Conservation (phyloP, 2,113 vertebrate genomes). For the Tachycineta bicolor region DNA sequence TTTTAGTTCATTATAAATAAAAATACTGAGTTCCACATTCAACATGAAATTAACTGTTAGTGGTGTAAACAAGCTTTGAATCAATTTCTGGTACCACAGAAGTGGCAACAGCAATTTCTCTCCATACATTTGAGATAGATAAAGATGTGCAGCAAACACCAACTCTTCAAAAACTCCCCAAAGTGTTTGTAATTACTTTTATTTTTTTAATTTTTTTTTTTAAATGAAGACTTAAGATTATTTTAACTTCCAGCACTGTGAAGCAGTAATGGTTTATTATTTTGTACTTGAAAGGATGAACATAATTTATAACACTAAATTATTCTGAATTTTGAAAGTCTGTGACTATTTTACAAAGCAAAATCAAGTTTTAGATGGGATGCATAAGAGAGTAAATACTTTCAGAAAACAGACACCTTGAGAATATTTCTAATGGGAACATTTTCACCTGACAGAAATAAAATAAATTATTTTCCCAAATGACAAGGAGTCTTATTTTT, state of each 20-base stretch:
- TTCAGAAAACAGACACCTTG: background rate
- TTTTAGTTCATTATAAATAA: slow-evolving; percentile 10
- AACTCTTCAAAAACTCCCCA: background rate
- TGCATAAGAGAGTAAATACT: background rate
- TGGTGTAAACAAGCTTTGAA: slow-evolving; percentile 16
- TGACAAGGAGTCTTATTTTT: background rate
- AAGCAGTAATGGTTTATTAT: slow-evolving; percentile 57
- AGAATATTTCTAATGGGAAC: background rate
- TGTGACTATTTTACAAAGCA: slow-evolving; percentile 5
- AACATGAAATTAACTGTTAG: background rate
- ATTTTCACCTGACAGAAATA: background rate
- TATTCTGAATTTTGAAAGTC: slow-evolving; percentile 12
- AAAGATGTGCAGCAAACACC: background rate
- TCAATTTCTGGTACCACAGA: background rate
- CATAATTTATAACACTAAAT: slow-evolving; percentile 45
- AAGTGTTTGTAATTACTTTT: background rate
- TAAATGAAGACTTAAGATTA: slow-evolving; percentile 27
- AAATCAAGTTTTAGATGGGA: background rate
- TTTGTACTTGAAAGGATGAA: slow-evolving; percentile 2
- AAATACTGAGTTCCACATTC: background rate
- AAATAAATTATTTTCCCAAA: background rate
- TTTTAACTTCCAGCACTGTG: background rate
- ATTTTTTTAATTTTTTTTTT: background rate
- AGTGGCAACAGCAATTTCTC: slow-evolving; percentile 7
- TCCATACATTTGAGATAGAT: background rate